Base-by-base conservation (phyloP, 2,797 vertebrate genomes). In the Falco biarmicus region DNA sequence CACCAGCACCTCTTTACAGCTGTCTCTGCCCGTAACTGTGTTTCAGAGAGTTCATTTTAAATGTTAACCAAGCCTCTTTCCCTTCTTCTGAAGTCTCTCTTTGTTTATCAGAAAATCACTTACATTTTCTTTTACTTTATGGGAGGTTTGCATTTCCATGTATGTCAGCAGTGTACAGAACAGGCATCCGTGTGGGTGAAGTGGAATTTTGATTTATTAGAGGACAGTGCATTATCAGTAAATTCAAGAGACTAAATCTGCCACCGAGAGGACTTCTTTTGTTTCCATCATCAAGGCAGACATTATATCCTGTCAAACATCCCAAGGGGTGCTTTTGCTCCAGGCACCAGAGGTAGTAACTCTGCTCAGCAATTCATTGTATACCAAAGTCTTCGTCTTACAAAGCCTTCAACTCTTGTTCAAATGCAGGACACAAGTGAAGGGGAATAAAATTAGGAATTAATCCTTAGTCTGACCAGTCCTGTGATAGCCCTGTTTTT, bases 231-330 rank as follows among this genome's bases (percentile, higher is more conserved):
- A 76, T 84, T 94, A 91, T 86, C 63, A 88, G 84, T 96, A 93
- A 91, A 95, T 97, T 95, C 93, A 90, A 86, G 87, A 89, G 82
- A 95, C 69, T 97, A 97, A 96, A 93, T 93, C 93, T 96, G 90
- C 76, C 93, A 79, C 41, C 29, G 73, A 90, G 82, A 89, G 84
- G 90, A 74, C 89, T 96, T 96, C 89, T 92, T 96, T 94, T 95
- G 90, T 95, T 96, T 97, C 69, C 84, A 78, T 94, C 90, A 89
- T 80, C 82, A 91, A 85, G 59, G 88, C 92, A 96, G 91, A 88
- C 79, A 79, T 78, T 90, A 90, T 91, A 90, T 74, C 43, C 65
- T 97, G 93, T 95, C 76, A 96, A 66, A 88, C 48, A 87, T 89
- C 93, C 92, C 95, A 92, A 74, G 89, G 59, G 87, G 6, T 4